Base-by-base conservation (phyloP, 2,113 vertebrate genomes). In the Poeciliopsis retropinna region DNA sequence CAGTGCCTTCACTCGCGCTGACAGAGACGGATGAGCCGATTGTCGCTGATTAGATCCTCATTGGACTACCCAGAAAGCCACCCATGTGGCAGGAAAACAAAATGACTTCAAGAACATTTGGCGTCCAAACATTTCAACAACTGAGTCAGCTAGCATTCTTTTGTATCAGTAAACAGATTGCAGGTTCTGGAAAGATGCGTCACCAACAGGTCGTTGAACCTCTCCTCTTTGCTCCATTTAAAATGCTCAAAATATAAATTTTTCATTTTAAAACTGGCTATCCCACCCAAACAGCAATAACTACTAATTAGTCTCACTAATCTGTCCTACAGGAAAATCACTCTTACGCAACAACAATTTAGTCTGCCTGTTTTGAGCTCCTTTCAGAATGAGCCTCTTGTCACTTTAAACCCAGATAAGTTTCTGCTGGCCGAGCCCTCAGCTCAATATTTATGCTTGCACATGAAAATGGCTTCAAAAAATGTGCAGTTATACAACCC, bases 191-290 rank as follows among this genome's bases (percentile, higher is more conserved):
- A 80, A 93, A 88, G 91, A 93, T 85, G 82, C 41, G 62, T 57
- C 75, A 69, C 89, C 92, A 92, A 91, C 75, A 89, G 76, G 76
- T 67, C 93, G 79, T 67, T 70, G 12, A n/a, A n/a, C n/a, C n/a
- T n/a, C 81, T 88, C 91, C 91, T 78, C 81, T 87, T 63, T 75
- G 86, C 87, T 85, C 83, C 82, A 82, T 92, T 34, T 80, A 90
- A 93, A 94, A 89, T 67, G 72, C 82, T 66, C 89, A 87, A 69
- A 73, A 79, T 60, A 51, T 76, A 64, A 41, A 72, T 86, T 81
- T 81, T 70, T 34, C 47, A 27, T 19, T 70, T 39, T n/a, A 22
- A 63, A 61, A 61, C 68, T 76, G 67, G 64, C n/a, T 54, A 47
- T 76, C 70, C 15, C 65, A 37, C 10, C 34, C 34, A 10, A 37